These are phyloP conservation scores for Archegozetes longisetosus DNA, from an alignment of 1,140 invertebrate genomes.

Conservation along the genomic window DNA sequence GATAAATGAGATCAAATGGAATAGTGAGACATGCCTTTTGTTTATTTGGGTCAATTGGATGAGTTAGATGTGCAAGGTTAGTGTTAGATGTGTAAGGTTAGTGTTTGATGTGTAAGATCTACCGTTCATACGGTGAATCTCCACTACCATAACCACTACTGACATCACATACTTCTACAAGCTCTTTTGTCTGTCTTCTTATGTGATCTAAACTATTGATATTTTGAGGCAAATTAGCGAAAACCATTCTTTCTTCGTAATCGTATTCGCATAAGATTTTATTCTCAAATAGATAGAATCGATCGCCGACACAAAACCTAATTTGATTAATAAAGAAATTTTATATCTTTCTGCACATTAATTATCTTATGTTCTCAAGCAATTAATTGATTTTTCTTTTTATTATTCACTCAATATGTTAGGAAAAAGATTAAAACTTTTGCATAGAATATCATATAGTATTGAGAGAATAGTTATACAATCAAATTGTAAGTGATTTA, in stretches of 20 bases:
- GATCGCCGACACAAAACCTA: slow-evolving; percentile 88
- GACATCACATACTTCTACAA: slow-evolving; percentile 2
- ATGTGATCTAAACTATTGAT: background rate
- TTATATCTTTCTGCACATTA: no score
- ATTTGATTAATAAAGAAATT: no score
- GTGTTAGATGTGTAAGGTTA: background rate
- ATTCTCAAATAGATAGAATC: slow-evolving; percentile 80
- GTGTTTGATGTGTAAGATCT: background rate
- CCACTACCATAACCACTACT: slow-evolving; percentile 11
- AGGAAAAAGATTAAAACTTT: no score
- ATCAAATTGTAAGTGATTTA: no score
- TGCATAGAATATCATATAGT: no score
- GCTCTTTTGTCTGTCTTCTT: background rate
- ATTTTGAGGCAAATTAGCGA: slow-evolving; percentile 35
- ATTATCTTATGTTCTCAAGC: slow-evolving; percentile 31
- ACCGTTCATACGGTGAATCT: slow-evolving; percentile 10
- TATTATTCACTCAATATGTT: background rate
- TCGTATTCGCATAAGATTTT: slow-evolving; percentile 87
- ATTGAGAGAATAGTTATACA: no score
- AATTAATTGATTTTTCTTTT: no score
- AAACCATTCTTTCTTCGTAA: slow-evolving; percentile 75
- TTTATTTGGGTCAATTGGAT: background rate
- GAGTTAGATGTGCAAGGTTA: background rate
- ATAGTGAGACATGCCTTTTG: background rate
- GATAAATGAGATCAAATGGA: background rate